A percentile compares a stretch with the other conserved stretches of the same genome.
Evolutionary conservation across 1,140 invertebrate genomes (phyloP).

Genomic region (Diprion similis): DNA sequence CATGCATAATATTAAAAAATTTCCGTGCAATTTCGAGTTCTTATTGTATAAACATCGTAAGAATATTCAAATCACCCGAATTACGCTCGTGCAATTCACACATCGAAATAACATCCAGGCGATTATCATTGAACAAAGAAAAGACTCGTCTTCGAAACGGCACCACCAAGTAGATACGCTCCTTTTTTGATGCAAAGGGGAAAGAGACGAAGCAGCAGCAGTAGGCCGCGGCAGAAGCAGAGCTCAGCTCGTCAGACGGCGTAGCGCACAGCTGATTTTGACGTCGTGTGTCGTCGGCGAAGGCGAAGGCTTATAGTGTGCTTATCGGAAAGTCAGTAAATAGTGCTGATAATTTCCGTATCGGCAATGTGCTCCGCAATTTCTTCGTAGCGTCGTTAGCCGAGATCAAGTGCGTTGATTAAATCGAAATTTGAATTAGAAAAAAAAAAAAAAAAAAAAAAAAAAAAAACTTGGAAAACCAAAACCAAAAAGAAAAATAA

Average conservation of each 20-base stretch:
- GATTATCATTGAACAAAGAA: no score
- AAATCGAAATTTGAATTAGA: neutral
- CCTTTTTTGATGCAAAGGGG: neutral
- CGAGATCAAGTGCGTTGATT: neutral
- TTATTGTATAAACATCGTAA: no score
- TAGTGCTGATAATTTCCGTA: neutral
- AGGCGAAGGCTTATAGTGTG: neutral
- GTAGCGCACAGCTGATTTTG: constrained; percentile 3
- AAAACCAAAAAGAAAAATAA: no score
- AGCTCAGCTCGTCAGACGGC: neutral
- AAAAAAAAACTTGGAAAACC: no score
- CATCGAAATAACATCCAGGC: no score
- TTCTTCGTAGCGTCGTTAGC: neutral
- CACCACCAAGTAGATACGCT: no score
- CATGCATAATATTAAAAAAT: no score
- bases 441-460: neutral
- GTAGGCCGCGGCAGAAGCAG: neutral
- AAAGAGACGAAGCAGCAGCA: neutral
- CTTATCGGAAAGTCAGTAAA: neutral
- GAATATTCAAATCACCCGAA: no score
- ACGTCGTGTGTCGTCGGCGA: neutral
- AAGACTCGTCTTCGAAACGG: no score
- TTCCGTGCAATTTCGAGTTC: no score
- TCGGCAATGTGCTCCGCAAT: neutral
- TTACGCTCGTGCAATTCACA: no score